These are phyloP conservation scores for Scomber colias DNA, from an alignment of 2,113 vertebrate genomes.

Conservation along the genomic window DNA sequence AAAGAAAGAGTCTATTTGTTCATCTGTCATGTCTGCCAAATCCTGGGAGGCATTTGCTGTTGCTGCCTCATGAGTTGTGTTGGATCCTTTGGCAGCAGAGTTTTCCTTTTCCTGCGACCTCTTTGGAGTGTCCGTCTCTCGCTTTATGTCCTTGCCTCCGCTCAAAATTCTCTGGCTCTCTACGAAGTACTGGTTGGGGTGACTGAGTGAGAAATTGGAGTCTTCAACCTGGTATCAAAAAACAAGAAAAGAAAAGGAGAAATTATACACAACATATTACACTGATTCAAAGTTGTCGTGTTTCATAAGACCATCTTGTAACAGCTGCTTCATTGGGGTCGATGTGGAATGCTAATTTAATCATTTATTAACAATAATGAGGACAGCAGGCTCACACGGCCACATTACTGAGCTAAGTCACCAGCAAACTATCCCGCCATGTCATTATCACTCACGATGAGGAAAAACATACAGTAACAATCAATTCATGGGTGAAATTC, in stretches of 20 bases:
- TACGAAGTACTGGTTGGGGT: constrained; percentile 97
- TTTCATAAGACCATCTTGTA: constrained; percentile 14
- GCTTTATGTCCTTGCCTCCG: constrained; percentile 88
- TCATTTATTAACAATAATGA: constrained; percentile 41
- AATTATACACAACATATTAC: neutral
- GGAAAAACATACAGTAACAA: constrained; percentile 39
- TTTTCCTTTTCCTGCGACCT: constrained; percentile 73
- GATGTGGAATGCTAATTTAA: neutral
- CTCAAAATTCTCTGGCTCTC: constrained; percentile 89
- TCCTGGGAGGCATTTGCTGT: constrained; percentile 56
- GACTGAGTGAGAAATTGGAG: constrained; percentile 92
- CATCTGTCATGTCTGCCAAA: constrained; percentile 82
- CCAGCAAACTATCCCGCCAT: constrained; percentile 27
- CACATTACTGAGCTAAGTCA: constrained; percentile 33
- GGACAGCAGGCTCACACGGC: neutral
- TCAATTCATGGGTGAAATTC: constrained; percentile 32
- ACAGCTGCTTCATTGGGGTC: neutral
- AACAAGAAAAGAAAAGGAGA: constrained; percentile 50
- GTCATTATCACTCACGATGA: constrained; percentile 61
- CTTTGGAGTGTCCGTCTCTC: constrained; percentile 86
- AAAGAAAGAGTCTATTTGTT: constrained; percentile 87
- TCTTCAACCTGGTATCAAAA: constrained; percentile 89
- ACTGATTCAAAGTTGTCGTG: constrained; percentile 18
- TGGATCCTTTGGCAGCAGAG: constrained; percentile 18
- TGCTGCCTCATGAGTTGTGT: constrained; percentile 48